Base-by-base conservation (phyloP, 2,797 vertebrate genomes). In the Hemitrygon akajei region DNA sequence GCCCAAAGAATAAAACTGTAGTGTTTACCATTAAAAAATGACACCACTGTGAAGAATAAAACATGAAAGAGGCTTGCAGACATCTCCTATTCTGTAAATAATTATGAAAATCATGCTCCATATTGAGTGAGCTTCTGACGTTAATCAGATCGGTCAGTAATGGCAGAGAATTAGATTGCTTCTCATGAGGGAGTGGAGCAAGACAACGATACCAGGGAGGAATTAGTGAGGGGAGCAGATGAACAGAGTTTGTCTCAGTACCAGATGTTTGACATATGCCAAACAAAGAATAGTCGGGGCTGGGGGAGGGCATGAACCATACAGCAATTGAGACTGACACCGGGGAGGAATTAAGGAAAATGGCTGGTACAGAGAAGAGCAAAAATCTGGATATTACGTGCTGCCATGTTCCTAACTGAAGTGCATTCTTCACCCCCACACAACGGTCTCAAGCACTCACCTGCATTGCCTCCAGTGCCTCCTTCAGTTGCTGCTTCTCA, bases 401-500 rank as follows among this genome's bases (percentile, higher is more conserved):
- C 22, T 27, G 80, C 22, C 7, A 2, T 47, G 1, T 82, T 22
- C 37, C 40, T 14, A 82, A 47, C 37, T 11, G 20, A 56, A 11
- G 4, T 3, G 20, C 40, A 11, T 56, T 0, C 18, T 3, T 27
- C 81, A 12, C 25, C 20, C 47, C 9, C 0, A 30, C 30, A 18
- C 34, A 18, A 6, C 5, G 10, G 9, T 56, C 81, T 84, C 22
- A 0, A 27, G 47, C 1, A 71, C 94, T 56, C 94, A 99, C 99
- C 99, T 99, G 98, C 99, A 99, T 99, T 0, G 99, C 98, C 94
- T 99, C 98, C 95, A 99, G 95, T 0, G 99, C 98, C 94, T 99
- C 98, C 94, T 98, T 99, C 93, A 99, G 97, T 95, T 98, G 98
- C 79, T 98, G 97, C 94, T 97, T 97, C 95, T 99, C 98, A 0